These are phyloP conservation scores for Pristiophorus japonicus DNA, from an alignment of 2,113 vertebrate species.

Conservation along the genomic window DNA sequence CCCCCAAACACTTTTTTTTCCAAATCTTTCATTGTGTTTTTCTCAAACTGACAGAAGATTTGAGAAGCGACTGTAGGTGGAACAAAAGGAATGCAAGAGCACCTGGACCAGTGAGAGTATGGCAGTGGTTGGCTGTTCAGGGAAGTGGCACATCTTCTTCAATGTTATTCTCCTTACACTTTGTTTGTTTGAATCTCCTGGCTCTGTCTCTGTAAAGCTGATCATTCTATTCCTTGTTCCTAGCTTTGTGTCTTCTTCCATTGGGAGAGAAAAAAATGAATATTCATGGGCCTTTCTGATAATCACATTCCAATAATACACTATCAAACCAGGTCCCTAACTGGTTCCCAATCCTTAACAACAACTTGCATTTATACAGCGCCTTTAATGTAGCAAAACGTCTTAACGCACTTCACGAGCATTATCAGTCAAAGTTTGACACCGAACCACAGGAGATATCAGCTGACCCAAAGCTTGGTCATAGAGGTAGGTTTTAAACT, in stretches of 20 bases:
- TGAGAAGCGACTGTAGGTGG: not conserved
- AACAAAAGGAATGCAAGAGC: not conserved
- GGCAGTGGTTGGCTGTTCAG: not conserved
- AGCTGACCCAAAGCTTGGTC: not conserved
- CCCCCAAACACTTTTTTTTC: too few relatives aligned
- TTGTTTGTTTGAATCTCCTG: not conserved
- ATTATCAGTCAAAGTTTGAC: not conserved
- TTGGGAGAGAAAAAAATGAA: not conserved
- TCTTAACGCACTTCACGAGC: not conserved
- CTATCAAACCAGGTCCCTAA: too few relatives aligned
- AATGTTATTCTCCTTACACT: not conserved
- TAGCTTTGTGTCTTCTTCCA: not conserved
- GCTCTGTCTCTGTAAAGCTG: not conserved
- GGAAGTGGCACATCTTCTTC: not conserved
- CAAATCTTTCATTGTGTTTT: not conserved
- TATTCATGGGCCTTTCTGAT: not conserved
- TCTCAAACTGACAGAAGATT: not conserved
- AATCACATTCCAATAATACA: not conserved
- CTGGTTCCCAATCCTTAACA: not conserved
- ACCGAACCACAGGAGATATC: not conserved
- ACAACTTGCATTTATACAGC: too few relatives aligned
- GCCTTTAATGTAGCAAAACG: not conserved
- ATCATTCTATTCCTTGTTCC: not conserved
- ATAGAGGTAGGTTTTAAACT: not conserved
- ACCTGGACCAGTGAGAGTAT: not conserved